These are phyloP conservation scores for Brassicogethes aeneus DNA, from an alignment of 2,888 invertebrate genomes.

Conservation along the genomic window DNA sequence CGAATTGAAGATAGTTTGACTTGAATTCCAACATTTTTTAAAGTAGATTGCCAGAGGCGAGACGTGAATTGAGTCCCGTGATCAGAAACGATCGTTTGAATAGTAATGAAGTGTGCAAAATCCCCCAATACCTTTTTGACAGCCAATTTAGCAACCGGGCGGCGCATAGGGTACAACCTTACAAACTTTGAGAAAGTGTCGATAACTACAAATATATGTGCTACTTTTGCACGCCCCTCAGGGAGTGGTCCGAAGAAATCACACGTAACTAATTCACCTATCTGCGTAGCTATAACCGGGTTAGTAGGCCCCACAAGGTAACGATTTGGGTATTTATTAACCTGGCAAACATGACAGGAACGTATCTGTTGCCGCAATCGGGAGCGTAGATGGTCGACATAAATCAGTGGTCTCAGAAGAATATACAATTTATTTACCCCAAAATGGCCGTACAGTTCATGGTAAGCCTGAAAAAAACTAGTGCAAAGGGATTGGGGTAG, in stretches of 20 bases:
- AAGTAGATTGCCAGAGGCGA: constrained; percentile 13
- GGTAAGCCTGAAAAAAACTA: background rate
- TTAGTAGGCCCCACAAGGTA: too few species aligned
- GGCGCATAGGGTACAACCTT: constrained; percentile 15
- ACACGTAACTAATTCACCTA: background rate
- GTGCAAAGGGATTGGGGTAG: background rate
- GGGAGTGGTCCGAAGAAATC: constrained; percentile 13
- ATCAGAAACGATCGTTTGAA: background rate
- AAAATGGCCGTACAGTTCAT: constrained; percentile 8
- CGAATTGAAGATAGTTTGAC: constrained; percentile 7
- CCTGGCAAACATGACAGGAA: background rate
- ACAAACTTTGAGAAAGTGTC: constrained; percentile 20
- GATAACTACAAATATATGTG: constrained; percentile 16
- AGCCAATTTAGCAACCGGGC: background rate
- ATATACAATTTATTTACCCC: constrained; percentile 2
- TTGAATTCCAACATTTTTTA: too few species aligned
- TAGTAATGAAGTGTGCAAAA: background rate
- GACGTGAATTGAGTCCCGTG: constrained; percentile 7
- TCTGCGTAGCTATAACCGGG: too few species aligned
- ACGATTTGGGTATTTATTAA: too few species aligned
- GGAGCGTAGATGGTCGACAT: too few species aligned
- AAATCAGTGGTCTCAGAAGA: background rate
- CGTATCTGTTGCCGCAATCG: too few species aligned
- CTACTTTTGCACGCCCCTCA: constrained; percentile 9
- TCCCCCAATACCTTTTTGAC: background rate